Evolutionary conservation across 2,113 vertebrate species (phyloP).

Genomic region (Mustela nigripes): DNA sequence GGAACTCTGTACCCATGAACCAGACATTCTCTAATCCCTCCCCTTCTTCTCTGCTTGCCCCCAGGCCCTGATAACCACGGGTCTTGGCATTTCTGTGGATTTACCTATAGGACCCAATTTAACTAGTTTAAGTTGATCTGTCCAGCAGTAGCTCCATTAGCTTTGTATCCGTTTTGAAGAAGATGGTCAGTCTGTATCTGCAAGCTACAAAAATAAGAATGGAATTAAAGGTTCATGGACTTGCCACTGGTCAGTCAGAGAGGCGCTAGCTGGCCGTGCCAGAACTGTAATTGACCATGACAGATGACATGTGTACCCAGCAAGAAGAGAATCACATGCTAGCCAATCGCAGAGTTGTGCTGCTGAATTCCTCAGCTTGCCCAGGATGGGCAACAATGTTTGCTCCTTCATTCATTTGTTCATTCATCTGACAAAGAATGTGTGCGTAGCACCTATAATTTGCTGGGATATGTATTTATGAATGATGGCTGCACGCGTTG

Average conservation of each 20-base stretch:
- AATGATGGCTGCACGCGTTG: neutral
- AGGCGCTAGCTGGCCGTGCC: neutral
- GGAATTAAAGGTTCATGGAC: conserved; percentile 49
- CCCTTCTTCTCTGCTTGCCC: neutral
- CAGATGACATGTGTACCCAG: neutral
- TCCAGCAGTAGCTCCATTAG: neutral
- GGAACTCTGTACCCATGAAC: neutral
- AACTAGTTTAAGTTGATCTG: neutral
- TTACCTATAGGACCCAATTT: neutral
- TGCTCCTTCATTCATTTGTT: neutral
- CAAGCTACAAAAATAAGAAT: conserved; percentile 32
- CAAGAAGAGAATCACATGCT: neutral
- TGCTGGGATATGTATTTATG: neutral
- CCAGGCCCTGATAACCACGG: neutral
- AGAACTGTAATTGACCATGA: conserved; percentile 39
- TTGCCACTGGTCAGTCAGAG: conserved; percentile 1
- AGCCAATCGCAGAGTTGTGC: neutral
- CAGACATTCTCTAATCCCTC: neutral
- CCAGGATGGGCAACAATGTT: neutral
- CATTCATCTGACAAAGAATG: neutral
- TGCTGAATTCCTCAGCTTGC: neutral
- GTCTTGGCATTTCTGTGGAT: neutral
- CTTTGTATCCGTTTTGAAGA: neutral
- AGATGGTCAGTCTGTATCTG: neutral
- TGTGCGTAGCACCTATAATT: neutral